Percentiles rank a stretch among this genome's conserved stretches.
Conservation (phyloP, 2,113 vertebrate species). For the Mustela nigripes region DNA sequence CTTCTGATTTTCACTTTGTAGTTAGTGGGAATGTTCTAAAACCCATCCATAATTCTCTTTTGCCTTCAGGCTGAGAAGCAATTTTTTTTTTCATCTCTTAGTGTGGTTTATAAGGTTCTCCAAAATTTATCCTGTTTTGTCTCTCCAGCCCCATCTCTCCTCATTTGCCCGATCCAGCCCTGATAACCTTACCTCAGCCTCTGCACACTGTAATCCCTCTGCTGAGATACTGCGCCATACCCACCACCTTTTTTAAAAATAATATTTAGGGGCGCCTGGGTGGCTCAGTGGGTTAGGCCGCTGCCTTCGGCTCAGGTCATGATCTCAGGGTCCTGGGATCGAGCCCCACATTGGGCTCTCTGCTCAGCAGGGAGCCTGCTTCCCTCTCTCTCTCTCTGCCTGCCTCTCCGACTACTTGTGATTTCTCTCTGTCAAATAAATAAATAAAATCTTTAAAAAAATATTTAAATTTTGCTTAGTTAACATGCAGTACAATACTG, state of each 20-base stretch:
- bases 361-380: no score
- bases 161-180: neutral
- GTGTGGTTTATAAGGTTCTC: neutral
- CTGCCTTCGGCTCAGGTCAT: no score
- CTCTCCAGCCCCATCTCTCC: neutral
- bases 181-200: neutral
- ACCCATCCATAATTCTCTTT: neutral
- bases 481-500: neutral
- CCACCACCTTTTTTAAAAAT: no score
- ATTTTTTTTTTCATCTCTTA: neutral
- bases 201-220: neutral
- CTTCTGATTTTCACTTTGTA: neutral
- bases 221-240: neutral
- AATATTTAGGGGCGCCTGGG: no score
- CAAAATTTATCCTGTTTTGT: no score
- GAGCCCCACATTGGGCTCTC: no score
- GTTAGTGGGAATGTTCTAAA: neutral
- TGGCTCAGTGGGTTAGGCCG: no score
- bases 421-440: no score
- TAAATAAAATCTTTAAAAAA: no score
- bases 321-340: no score
- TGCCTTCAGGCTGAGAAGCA: neutral
- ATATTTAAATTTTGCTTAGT: neutral
- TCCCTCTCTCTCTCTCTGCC: no score
- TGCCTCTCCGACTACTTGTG: no score